Evolutionary conservation across 2,113 vertebrate species (phyloP).

Genomic region (Eubucco bourcierii): DNA sequence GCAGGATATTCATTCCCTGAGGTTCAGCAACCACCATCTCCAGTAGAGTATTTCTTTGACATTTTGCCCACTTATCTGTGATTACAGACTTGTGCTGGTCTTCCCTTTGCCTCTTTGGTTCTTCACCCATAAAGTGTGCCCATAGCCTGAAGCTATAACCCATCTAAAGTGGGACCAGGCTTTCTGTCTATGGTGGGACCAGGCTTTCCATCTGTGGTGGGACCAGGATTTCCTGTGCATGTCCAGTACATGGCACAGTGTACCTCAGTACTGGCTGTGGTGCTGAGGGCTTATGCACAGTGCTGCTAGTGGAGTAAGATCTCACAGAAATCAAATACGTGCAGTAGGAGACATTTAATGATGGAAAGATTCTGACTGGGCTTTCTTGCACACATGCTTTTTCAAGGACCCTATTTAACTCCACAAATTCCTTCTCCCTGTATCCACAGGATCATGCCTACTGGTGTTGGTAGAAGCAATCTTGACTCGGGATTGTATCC

Average conservation of each 20-base stretch:
- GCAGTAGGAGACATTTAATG: background rate
- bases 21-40: background rate
- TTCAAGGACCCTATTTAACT: background rate
- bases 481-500: background rate
- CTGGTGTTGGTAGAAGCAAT: background rate
- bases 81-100: background rate
- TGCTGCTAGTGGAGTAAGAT: background rate
- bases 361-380: background rate
- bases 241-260: background rate
- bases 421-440: background rate
- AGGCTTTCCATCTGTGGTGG: background rate
- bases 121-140: background rate
- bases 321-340: background rate
- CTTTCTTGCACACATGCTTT: background rate
- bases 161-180: background rate
- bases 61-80: conserved; percentile 3
- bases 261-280: background rate
- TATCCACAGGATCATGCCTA: background rate
- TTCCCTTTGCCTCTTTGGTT: background rate
- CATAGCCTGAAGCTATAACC: background rate
- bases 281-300: background rate
- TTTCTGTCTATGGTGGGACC: background rate
- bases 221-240: background rate
- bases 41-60: background rate
- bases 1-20: background rate